phyloP scores from a whole-genome alignment of 2,797 vertebrate species.

The Centroberyx gerrardi region DNA sequence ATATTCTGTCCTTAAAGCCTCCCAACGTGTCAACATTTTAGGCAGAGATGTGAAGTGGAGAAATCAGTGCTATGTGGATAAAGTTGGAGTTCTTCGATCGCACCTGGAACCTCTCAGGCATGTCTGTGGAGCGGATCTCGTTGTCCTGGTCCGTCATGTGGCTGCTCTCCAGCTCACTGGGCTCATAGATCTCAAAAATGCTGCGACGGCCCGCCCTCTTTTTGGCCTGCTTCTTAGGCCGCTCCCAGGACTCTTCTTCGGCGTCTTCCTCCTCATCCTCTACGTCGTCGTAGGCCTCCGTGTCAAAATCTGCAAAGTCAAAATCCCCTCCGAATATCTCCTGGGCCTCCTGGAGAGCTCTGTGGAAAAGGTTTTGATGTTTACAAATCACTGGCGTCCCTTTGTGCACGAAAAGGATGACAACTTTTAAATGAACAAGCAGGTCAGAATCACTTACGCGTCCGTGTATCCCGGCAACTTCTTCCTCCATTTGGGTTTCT shows the following conservation, averaged over 20 bases:
- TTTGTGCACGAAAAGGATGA: too few species aligned
- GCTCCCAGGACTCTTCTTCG: conserved; percentile 89
- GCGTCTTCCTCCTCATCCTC: conserved; percentile 92
- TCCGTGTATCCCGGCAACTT: conserved; percentile 93
- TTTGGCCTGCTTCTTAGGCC: conserved; percentile 92
- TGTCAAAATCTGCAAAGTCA: conserved; percentile 93
- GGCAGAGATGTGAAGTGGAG: not conserved
- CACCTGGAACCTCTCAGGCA: conserved; percentile 95
- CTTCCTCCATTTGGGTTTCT: conserved; percentile 92
- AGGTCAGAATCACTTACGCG: conserved; percentile 85
- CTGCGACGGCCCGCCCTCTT: conserved; percentile 91
- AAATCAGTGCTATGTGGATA: too few species aligned
- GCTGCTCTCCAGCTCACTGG: conserved; percentile 93
- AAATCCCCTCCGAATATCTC: conserved; percentile 94
- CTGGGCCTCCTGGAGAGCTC: conserved; percentile 93
- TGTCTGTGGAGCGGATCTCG: conserved; percentile 92
- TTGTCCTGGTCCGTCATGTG: conserved; percentile 94
- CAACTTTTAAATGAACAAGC: not conserved
- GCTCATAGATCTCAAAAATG: conserved; percentile 94
- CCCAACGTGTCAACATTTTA: not conserved
- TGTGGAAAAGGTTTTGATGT: conserved; percentile 50
- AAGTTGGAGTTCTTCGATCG: conserved; percentile 7
- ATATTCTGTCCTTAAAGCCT: not conserved
- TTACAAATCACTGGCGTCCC: not conserved
- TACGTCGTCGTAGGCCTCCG: conserved; percentile 89